These are phyloP conservation scores for Endotricha flammealis DNA, from an alignment of 2,888 invertebrate species.

Conservation along the genomic window DNA sequence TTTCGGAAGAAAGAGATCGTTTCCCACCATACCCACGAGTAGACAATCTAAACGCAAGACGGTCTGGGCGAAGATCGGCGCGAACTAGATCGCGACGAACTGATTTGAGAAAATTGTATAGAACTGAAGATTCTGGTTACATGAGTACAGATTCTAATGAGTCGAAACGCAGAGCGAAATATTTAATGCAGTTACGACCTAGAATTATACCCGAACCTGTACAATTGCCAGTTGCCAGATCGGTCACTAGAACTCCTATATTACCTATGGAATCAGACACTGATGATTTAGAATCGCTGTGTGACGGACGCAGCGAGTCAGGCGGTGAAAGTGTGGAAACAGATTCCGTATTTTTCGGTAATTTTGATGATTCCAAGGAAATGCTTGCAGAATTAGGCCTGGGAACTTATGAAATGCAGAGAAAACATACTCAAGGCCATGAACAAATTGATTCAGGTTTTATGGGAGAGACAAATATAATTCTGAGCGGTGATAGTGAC, in stretches of 20 bases:
- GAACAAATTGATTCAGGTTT: constrained; percentile 71
- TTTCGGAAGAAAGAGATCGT: constrained; percentile 57
- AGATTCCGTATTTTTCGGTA: constrained; percentile 91
- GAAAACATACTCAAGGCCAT: constrained; percentile 36
- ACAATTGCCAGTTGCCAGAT: constrained; percentile 29
- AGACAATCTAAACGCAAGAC: constrained; percentile 54
- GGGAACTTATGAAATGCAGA: constrained; percentile 42
- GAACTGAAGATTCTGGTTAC: constrained; percentile 87
- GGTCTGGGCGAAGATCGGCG: constrained; percentile 59
- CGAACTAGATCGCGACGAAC: constrained; percentile 61
- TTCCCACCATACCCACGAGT: constrained; percentile 48
- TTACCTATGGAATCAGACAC: constrained; percentile 77
- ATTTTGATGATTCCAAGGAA: constrained; percentile 75
- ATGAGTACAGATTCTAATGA: constrained; percentile 89
- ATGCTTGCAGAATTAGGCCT: constrained; percentile 58
- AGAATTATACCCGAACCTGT: constrained; percentile 44
- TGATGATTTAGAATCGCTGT: constrained; percentile 86
- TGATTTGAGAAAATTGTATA: constrained; percentile 59
- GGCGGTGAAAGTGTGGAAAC: constrained; percentile 92
- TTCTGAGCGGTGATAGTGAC: constrained; percentile 69
- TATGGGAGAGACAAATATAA: constrained; percentile 66
- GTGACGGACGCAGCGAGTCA: constrained; percentile 90
- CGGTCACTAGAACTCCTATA: constrained; percentile 41
- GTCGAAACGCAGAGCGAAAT: constrained; percentile 70
- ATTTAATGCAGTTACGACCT: constrained; percentile 63